Evolutionary conservation across 2,888 invertebrate genomes (phyloP).

Genomic region (Shargacucullia verbasci): DNA sequence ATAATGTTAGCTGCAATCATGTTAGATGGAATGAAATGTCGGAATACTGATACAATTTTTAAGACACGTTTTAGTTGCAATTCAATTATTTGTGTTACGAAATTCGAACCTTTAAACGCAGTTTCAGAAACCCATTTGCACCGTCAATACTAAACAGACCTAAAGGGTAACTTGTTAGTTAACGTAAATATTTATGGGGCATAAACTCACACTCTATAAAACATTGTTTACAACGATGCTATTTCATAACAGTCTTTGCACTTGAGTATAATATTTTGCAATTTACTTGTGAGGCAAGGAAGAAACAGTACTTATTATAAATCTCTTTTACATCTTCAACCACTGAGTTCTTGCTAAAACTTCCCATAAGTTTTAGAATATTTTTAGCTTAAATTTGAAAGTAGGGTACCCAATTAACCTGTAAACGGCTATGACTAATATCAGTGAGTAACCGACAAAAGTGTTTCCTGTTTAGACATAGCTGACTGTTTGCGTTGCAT

Average conservation of each 20-base stretch:
- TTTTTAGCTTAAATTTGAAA: constrained; percentile 42
- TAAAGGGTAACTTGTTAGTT: no score
- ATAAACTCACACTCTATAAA: background rate
- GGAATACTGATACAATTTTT: constrained; percentile 6
- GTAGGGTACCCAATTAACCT: constrained; percentile 68
- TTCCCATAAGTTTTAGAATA: background rate
- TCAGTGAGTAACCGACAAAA: constrained; percentile 62
- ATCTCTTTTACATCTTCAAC: no score
- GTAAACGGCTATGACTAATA: constrained; percentile 65
- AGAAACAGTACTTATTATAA: no score
- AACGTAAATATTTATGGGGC: background rate
- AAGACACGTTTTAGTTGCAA: background rate
- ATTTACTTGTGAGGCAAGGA: background rate
- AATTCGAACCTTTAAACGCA: no score
- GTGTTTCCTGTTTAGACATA: constrained; percentile 66
- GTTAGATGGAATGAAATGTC: constrained; percentile 6
- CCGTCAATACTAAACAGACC: no score
- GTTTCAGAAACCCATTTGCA: no score
- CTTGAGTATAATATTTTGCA: constrained; percentile 1
- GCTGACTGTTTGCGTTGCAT: constrained; percentile 25
- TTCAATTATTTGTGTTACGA: background rate
- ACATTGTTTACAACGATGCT: constrained; percentile 2
- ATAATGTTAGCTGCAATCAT: constrained; percentile 26
- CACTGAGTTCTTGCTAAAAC: background rate
- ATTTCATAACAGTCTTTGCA: background rate